These are phyloP conservation scores for Xiphophorus hellerii DNA, from an alignment of 2,113 vertebrate species.

Conservation along the genomic window DNA sequence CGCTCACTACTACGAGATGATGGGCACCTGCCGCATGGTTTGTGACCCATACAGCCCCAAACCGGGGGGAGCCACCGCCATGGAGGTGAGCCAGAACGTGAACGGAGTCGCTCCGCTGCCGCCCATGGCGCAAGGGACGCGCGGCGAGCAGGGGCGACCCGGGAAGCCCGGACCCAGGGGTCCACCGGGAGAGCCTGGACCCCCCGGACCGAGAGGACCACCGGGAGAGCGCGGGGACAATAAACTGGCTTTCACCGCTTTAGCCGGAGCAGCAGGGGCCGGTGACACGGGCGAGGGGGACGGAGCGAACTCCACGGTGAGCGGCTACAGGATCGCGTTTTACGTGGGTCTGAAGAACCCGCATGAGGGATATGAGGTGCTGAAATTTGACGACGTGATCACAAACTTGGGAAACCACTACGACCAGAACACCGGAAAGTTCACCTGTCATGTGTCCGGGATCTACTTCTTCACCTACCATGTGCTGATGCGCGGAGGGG, in stretches of 20 bases:
- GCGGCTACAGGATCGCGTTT: constrained; percentile 86
- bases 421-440: constrained; percentile 86
- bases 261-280: constrained; percentile 60
- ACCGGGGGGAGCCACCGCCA: constrained; percentile 75
- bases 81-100: constrained; percentile 85
- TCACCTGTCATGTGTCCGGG: constrained; percentile 90
- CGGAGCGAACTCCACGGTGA: constrained; percentile 75
- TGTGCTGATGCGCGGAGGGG: constrained; percentile 89
- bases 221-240: constrained; percentile 83
- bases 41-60: constrained; percentile 86
- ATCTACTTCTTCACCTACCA: constrained; percentile 93
- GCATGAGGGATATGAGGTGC: constrained; percentile 82
- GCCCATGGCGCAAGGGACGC: constrained; percentile 84
- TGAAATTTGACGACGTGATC: constrained; percentile 83
- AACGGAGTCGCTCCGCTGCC: constrained; percentile 78
- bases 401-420: constrained; percentile 82
- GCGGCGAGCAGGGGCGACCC: constrained; percentile 85
- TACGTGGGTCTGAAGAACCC: constrained; percentile 93
- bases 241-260: constrained; percentile 72
- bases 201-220: constrained; percentile 85
- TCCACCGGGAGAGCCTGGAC: constrained; percentile 84
- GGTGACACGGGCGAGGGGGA: constrained; percentile 70
- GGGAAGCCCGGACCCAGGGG: constrained; percentile 88
- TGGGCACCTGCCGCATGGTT: constrained; percentile 92
- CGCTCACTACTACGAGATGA: constrained; percentile 91